These are phyloP conservation scores for Drosophila seguyi DNA, from an alignment of 1,140 invertebrate species.

Conservation along the genomic window DNA sequence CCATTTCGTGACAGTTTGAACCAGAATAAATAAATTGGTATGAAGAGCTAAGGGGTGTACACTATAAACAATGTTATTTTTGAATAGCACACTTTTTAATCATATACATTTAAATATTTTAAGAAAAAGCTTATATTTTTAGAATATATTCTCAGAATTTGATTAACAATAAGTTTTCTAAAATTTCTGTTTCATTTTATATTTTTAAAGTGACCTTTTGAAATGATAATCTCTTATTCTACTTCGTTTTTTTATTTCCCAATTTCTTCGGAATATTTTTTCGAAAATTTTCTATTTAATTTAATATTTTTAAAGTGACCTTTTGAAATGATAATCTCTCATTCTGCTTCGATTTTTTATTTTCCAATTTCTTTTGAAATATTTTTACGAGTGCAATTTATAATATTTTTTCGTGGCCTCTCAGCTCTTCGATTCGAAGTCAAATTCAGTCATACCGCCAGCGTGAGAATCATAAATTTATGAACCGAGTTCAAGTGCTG, in stretches of 20 bases:
- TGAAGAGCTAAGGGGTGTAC: background rate
- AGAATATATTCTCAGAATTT: no score
- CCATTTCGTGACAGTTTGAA: constrained; percentile 20
- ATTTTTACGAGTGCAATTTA: background rate
- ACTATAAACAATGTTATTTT: background rate
- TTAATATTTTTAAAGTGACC: background rate
- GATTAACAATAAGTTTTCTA: no score
- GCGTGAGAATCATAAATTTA: constrained; percentile 52
- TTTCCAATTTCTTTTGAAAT: background rate
- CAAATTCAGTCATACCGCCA: constrained; percentile 1
- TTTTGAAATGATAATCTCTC: no score
- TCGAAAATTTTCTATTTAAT: no score
- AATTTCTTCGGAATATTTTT: no score
- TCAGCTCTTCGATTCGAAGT: background rate
- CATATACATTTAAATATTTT: background rate
- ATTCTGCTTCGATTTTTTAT: background rate
- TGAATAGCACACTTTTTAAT: background rate
- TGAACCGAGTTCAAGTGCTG: constrained; percentile 23
- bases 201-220: no score
- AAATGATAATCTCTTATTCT: no score
- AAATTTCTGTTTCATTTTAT: background rate
- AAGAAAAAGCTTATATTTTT: background rate
- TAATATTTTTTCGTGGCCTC: background rate
- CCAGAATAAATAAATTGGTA: constrained; percentile 21
- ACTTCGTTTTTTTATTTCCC: background rate